phyloP scores from a whole-genome alignment of 2,113 vertebrate genomes.

The Eupsittula cactorum region DNA sequence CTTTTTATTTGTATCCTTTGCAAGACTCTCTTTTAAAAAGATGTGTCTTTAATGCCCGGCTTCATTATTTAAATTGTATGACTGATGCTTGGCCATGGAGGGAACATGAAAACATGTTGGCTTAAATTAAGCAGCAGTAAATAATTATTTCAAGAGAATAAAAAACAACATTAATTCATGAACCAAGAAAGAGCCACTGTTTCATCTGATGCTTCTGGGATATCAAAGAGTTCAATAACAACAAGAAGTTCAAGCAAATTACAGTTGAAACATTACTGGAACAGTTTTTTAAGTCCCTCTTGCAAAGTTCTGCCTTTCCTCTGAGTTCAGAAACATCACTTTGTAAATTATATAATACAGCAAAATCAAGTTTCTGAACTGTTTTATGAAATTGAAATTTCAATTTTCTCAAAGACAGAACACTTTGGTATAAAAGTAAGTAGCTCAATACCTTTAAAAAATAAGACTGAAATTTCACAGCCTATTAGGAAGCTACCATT shows the following conservation, averaged over 20 bases:
- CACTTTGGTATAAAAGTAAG: neutral
- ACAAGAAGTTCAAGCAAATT: neutral
- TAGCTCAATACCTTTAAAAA: neutral
- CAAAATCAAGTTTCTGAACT: neutral
- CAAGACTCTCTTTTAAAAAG: neutral
- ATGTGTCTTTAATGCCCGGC: neutral
- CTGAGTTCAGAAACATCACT: neutral
- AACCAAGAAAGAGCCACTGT: neutral
- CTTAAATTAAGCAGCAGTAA: constrained; percentile 18
- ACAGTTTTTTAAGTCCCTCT: neutral
- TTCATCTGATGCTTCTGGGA: constrained; percentile 18
- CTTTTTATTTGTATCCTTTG: constrained; percentile 28
- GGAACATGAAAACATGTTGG: constrained; percentile 10
- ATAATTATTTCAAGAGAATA: constrained; percentile 13
- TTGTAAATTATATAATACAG: neutral
- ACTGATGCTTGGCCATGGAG: constrained; percentile 20
- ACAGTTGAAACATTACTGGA: neutral
- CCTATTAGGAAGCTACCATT: neutral
- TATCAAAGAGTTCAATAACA: constrained; percentile 14
- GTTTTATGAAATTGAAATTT: neutral
- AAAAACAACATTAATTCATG: constrained; percentile 1
- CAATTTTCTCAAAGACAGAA: neutral
- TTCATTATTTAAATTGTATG: constrained; percentile 42
- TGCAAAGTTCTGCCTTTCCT: neutral
- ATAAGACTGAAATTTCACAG: neutral